Base-by-base conservation (phyloP, 1,140 invertebrate genomes). In the Bombus impatiens region DNA sequence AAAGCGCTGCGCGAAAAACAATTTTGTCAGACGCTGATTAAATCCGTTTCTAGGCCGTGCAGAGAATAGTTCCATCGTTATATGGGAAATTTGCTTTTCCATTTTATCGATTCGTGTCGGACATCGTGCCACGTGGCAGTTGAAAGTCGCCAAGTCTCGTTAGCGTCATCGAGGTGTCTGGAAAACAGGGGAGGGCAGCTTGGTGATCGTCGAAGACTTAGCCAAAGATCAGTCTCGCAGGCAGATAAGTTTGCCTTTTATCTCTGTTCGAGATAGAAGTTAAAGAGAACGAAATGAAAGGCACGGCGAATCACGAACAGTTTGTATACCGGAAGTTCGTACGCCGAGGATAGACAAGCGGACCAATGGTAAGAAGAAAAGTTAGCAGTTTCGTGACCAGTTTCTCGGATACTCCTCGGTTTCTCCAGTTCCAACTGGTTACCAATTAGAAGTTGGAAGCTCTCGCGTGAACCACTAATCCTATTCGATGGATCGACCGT, bases 361-460 rank as follows among this genome's bases (percentile, higher is more conserved):
- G 68, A 25, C 18, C 40, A n/a, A 13, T 13, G 67, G 80, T 88
- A 78, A 78, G 47, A 37, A 80, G 62, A 85, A 85, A 84, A 80
- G 74, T 88, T 59, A 67, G 78, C 65, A 65, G 62, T 74, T 88
- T 82, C 74, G 78, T 89, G 74, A 88, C 77, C 74, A 88, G 87
- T 62, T 89, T 89, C 78, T 86, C 67, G 47, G 87, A 88, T 82
- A 68, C 78, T 78, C 81, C 82, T 78, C 72, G 74, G 40, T 78
- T 89, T 86, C 59, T n/a, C 32, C 77, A 88, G 78, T 78, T n/a
- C 77, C 28, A 9, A 35, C 77, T 25, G 59, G 10, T 59, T 78
- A 76, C 82, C 82, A 89, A 88, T 89, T 89, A 89, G 74, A 88
- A 88, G 62, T 80, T 88, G 44, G 53, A 85, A 85, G 72, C 44